These are phyloP conservation scores for Chromis chromis DNA, from an alignment of 2,797 vertebrate species.

Conservation along the genomic window DNA sequence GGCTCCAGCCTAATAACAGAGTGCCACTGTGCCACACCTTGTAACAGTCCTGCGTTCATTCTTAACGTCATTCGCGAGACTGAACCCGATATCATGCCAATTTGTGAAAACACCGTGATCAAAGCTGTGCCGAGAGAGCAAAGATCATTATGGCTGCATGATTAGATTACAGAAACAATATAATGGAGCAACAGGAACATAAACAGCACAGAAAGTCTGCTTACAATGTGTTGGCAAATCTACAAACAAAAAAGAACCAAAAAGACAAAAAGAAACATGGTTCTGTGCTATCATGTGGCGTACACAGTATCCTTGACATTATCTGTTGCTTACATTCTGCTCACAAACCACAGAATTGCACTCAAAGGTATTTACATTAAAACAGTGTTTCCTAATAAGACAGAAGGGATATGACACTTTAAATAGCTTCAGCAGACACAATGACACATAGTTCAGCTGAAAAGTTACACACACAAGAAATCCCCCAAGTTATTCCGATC, in stretches of 20 bases:
- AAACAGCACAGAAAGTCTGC: too few species aligned
- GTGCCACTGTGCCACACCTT: conserved; percentile 57
- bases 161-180: background rate
- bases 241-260: too few species aligned
- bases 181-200: background rate
- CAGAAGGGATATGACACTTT: background rate
- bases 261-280: background rate
- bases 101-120: conserved; percentile 2
- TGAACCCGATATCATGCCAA: conserved; percentile 1
- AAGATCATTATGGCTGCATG: background rate
- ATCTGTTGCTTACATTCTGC: background rate
- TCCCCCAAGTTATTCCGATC: background rate
- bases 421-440: background rate
- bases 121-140: background rate
- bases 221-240: too few species aligned
- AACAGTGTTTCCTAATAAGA: background rate
- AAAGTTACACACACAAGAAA: background rate
- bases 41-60: conserved; percentile 37
- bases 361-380: background rate
- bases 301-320: background rate
- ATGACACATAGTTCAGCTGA: background rate
- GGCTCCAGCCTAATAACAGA: conserved; percentile 52
- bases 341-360: background rate
- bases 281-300: too few species aligned
- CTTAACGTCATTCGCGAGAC: background rate